Conservation (phyloP, 2,113 vertebrate genomes). For the Murina feae region DNA sequence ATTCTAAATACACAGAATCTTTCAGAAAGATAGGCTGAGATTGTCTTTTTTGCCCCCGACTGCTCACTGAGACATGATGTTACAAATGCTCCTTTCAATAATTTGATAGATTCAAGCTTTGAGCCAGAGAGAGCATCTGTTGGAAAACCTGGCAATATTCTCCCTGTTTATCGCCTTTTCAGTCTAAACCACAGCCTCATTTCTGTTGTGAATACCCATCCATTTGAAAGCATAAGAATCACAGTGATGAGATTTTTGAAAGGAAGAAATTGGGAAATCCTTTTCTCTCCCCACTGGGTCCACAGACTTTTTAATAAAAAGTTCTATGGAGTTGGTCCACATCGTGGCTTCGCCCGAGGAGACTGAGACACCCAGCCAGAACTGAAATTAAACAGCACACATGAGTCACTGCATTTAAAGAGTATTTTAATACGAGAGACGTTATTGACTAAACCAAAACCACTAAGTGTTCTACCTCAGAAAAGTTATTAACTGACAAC, state of each 20-base stretch:
- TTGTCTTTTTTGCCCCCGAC: neutral
- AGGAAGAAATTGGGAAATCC: neutral
- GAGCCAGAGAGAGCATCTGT: conserved; percentile 10
- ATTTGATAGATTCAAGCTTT: conserved; percentile 14
- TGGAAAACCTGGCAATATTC: conserved; percentile 27
- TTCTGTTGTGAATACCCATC: conserved; percentile 10
- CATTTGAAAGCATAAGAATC: conserved; percentile 1
- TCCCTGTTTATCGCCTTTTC: conserved; percentile 20
- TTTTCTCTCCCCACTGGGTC: neutral
- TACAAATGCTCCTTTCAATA: conserved; percentile 41
- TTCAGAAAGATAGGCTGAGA: neutral
- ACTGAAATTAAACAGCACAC: conserved; percentile 17
- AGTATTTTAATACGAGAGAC: conserved; percentile 3
- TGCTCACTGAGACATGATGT: neutral
- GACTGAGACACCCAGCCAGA: neutral
- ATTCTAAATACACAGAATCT: neutral
- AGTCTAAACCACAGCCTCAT: neutral
- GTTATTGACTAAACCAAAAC: conserved; percentile 25
- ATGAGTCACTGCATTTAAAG: neutral
- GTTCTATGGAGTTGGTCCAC: neutral
- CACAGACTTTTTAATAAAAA: neutral
- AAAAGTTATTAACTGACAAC: conserved; percentile 42
- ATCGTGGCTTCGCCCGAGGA: neutral
- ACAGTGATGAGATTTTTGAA: conserved; percentile 3
- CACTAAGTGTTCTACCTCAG: conserved; percentile 17